Percentiles rank a stretch among this genome's conserved stretches.
Evolutionary conservation across 2,113 vertebrate species (phyloP).

Genomic region (Thamnophis sirtalis): DNA sequence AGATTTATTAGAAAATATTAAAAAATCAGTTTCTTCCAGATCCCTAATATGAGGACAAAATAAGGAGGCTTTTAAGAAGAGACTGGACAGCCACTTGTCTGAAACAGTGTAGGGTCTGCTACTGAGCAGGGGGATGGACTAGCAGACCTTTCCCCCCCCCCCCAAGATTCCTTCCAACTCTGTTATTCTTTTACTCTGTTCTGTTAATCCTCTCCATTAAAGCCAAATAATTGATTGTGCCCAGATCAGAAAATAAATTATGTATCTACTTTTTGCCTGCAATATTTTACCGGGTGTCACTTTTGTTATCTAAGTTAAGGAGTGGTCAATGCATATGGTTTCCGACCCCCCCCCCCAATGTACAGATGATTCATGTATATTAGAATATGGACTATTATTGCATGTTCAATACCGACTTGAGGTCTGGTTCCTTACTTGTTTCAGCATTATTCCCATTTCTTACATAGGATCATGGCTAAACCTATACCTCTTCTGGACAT

Average conservation of each 20-base stretch:
- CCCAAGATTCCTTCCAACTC: too few species aligned
- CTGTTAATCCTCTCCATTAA: too few species aligned
- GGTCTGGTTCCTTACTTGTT: not conserved
- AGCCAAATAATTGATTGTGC: too few species aligned
- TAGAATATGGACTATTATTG: not conserved
- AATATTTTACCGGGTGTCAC: not conserved
- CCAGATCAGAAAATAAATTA: too few species aligned
- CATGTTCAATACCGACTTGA: too few species aligned
- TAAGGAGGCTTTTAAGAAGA: too few species aligned
- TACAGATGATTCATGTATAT: not conserved
- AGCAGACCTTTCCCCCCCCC: too few species aligned
- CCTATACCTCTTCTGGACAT: not conserved
- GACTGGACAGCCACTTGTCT: too few species aligned
- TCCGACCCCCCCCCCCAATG: too few species aligned
- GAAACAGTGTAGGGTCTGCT: too few species aligned
- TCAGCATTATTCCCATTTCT: not conserved
- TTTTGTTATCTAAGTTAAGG: not conserved
- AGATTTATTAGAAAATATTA: not conserved
- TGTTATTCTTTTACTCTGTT: too few species aligned
- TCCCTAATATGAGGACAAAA: not conserved
- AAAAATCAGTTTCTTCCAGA: not conserved
- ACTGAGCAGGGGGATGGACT: too few species aligned
- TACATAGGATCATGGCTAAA: not conserved
- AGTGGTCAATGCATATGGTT: not conserved
- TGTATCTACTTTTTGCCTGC: not conserved